Evolutionary conservation across 1,140 invertebrate genomes (phyloP).

Genomic region (Coelopa frigida): DNA sequence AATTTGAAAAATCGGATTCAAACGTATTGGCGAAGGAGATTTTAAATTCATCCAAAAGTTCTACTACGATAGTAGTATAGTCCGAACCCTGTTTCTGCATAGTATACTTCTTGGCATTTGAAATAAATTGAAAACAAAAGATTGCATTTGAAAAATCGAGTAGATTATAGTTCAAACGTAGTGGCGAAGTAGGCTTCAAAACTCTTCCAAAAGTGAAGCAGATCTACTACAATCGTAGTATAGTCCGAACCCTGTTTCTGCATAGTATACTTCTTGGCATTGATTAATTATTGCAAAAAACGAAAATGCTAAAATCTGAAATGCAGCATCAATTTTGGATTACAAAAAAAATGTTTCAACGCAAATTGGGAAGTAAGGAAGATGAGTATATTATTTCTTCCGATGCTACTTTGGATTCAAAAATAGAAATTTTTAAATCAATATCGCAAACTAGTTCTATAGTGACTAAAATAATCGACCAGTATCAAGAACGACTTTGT

Average conservation of each 20-base stretch:
- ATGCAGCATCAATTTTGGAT: constrained; percentile 95
- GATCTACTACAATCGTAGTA: too few relatives aligned
- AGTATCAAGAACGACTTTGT: constrained; percentile 89
- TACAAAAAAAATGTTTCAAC: constrained; percentile 89
- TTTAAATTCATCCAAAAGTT: too few relatives aligned
- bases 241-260: too few relatives aligned
- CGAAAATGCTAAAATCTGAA: constrained; percentile 46
- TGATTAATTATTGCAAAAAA: neutral
- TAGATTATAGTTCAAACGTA: too few relatives aligned
- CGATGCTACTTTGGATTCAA: constrained; percentile 94
- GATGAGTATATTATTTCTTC: constrained; percentile 94
- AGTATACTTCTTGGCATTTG: constrained; percentile 1
- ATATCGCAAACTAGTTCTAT: constrained; percentile 87
- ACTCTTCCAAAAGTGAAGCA: too few relatives aligned
- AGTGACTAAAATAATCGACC: constrained; percentile 84
- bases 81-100: too few relatives aligned
- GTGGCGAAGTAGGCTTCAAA: too few relatives aligned
- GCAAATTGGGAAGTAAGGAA: constrained; percentile 95
- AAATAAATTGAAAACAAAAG: neutral
- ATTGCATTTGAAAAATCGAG: too few relatives aligned
- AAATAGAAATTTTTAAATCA: constrained; percentile 92
- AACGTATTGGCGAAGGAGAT: too few relatives aligned
- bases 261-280: constrained; percentile 2
- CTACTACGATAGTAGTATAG: too few relatives aligned
- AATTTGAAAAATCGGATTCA: too few relatives aligned